phyloP scores from a whole-genome alignment of 1,140 invertebrate genomes.

The Cryptotermes secundus region DNA sequence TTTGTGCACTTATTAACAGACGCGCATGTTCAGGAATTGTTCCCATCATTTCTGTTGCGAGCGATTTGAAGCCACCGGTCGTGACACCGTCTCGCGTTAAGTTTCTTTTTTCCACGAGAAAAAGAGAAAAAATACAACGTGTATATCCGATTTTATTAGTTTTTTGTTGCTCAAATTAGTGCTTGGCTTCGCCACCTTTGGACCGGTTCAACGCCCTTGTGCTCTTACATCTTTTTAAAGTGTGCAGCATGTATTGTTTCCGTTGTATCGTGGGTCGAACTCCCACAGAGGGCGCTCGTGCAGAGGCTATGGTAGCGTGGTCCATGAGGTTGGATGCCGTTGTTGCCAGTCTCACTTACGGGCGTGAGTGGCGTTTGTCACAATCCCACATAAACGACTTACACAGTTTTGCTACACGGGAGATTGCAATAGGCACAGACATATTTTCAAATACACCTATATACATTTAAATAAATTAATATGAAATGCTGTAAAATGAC shows the following conservation, averaged over 20 bases:
- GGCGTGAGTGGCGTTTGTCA: background rate
- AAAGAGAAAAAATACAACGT: constrained; percentile 7
- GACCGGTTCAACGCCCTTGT: background rate
- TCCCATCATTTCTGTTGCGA: background rate
- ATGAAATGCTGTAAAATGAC: too few species aligned
- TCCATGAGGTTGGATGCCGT: background rate
- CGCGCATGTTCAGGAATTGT: background rate
- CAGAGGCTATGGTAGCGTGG: background rate
- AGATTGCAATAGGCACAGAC: too few species aligned
- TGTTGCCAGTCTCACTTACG: background rate
- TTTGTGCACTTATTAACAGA: background rate
- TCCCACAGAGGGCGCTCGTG: constrained; percentile 15
- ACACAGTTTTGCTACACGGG: too few species aligned
- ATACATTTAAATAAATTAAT: too few species aligned
- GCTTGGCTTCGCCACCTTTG: background rate
- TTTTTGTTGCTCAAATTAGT: background rate
- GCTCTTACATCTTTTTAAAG: constrained; percentile 9
- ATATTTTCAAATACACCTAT: too few species aligned
- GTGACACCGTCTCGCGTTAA: background rate
- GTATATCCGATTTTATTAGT: constrained; percentile 8
- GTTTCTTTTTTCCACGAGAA: background rate
- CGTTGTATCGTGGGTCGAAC: background rate
- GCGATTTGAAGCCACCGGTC: background rate
- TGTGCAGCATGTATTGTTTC: constrained; percentile 19
- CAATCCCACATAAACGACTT: background rate